Evolutionary conservation across 2,888 invertebrate genomes (phyloP).

Genomic region (Drosophila paramelanica): DNA sequence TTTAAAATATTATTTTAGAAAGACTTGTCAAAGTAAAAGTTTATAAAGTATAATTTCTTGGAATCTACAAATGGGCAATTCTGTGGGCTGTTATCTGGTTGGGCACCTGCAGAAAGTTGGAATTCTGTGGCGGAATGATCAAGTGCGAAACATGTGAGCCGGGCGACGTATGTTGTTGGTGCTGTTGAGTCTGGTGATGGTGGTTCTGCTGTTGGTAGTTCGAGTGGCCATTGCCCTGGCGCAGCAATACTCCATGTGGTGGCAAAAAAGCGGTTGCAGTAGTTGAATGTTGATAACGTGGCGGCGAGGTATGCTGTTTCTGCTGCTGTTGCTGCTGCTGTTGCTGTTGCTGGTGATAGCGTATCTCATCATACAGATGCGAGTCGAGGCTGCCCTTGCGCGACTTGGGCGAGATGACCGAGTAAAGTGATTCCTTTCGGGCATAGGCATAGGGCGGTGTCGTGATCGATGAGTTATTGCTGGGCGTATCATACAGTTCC

Average conservation of each 20-base stretch:
- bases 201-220: constrained; percentile 12
- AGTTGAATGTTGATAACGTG: constrained; percentile 62
- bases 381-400: constrained; percentile 84
- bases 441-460: constrained; percentile 82
- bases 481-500: constrained; percentile 84
- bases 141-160: constrained; percentile 70
- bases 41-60: not conserved
- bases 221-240: constrained; percentile 21
- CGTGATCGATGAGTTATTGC: constrained; percentile 81
- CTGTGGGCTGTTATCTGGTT: constrained; percentile 60
- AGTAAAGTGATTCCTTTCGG: constrained; percentile 83
- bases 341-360: constrained; percentile 79
- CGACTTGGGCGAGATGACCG: constrained; percentile 82
- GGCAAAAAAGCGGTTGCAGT: constrained; percentile 64
- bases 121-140: constrained; percentile 82
- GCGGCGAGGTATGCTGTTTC: constrained; percentile 38
- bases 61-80: constrained; percentile 71
- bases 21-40: too few relatives aligned
- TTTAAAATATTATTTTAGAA: too few relatives aligned
- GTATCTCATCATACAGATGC: constrained; percentile 84
- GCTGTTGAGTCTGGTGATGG: constrained; percentile 24
- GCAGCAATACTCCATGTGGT: constrained; percentile 10
- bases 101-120: constrained; percentile 80
- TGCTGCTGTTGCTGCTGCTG: constrained; percentile 53
- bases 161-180: constrained; percentile 42